Evolutionary conservation across 2,113 vertebrate species (phyloP).

Genomic region (Hymenochirus boettgeri): DNA sequence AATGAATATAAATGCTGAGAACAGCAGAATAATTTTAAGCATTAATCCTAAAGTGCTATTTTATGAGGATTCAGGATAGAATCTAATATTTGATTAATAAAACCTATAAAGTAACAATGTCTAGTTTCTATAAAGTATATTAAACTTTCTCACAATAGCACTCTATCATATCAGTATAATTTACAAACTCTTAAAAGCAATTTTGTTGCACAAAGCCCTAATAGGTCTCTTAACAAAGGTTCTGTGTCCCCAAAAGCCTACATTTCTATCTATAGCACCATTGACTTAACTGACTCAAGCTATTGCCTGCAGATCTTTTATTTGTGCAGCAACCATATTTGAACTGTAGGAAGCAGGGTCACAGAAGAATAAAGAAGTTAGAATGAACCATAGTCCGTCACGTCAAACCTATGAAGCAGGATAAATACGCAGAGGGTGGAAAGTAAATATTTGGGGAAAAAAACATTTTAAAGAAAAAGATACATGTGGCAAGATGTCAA

Average conservation of each 20-base stretch:
- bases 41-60: slow-evolving; percentile 29
- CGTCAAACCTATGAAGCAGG: slow-evolving; percentile 13
- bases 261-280: slow-evolving; percentile 8
- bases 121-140: slow-evolving; percentile 4
- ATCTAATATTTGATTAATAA: slow-evolving; percentile 17
- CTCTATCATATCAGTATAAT: slow-evolving; percentile 3
- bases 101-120: slow-evolving; percentile 6
- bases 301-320: slow-evolving; percentile 13
- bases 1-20: slow-evolving; percentile 13
- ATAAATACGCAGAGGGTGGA: background rate
- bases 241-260: slow-evolving; percentile 21
- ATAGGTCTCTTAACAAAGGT: background rate
- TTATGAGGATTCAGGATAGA: slow-evolving; percentile 21
- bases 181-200: background rate
- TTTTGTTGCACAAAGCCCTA: background rate
- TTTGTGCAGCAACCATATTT: slow-evolving; percentile 10
- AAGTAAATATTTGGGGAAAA: too few species aligned
- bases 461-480: background rate
- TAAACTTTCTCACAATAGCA: slow-evolving; percentile 17
- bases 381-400: slow-evolving; percentile 13
- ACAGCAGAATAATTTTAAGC: slow-evolving; percentile 17
- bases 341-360: slow-evolving; percentile 3
- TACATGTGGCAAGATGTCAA: too few species aligned
- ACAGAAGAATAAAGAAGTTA: background rate
- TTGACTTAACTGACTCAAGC: slow-evolving; percentile 17